Conservation (phyloP, 2,113 vertebrate genomes). For the Dissostichus mawsoni region DNA sequence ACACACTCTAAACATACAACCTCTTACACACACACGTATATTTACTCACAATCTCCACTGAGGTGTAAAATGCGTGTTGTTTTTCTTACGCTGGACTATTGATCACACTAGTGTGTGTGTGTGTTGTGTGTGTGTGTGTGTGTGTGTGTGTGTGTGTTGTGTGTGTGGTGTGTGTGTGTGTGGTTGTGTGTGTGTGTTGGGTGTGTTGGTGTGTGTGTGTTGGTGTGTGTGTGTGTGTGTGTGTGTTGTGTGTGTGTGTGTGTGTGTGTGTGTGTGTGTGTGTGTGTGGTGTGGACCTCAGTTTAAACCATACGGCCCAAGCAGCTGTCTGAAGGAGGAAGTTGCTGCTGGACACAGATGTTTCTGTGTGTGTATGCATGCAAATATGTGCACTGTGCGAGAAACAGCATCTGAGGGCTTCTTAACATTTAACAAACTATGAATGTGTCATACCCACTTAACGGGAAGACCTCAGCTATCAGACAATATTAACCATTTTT, state of each 20-base stretch:
- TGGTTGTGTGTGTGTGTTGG: no score
- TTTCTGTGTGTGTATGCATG: constrained; percentile 25
- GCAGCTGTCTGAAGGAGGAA: constrained; percentile 37
- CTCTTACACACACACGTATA: not conserved
- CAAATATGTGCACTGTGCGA: constrained; percentile 2
- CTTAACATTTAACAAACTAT: no score
- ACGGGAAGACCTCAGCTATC: no score
- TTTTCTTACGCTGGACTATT: constrained; percentile 20
- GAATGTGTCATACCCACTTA: no score
- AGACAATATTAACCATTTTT: no score
- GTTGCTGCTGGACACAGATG: constrained; percentile 54
- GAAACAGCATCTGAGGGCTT: no score
- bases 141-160: not conserved
- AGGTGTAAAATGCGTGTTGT: not conserved
- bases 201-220: no score
- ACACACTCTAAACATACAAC: not conserved
- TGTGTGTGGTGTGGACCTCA: not conserved
- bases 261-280: not conserved
- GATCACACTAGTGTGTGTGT: not conserved
- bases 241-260: not conserved
- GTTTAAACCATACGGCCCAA: not conserved
- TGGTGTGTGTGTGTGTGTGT: no score
- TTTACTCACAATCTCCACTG: not conserved
- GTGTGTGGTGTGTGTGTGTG: no score
- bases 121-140: no score